Percentiles rank a stretch among this genome's conserved stretches.
Conservation (phyloP, 2,797 vertebrate species). For the Poecilia wingei region DNA sequence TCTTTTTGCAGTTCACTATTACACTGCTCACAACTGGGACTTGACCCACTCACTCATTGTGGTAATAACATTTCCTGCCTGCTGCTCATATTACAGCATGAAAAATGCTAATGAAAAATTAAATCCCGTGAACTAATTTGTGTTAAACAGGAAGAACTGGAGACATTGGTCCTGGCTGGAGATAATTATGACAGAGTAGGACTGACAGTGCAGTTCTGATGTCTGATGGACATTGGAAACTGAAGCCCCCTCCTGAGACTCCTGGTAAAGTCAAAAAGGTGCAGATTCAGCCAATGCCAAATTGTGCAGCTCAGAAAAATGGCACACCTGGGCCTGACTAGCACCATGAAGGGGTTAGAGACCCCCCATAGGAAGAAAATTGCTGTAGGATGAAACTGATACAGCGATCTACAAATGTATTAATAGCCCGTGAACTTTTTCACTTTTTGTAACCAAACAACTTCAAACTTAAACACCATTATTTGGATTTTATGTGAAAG, state of each 20-base stretch:
- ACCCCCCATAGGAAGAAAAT: conserved; percentile 1
- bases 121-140: conserved; percentile 32
- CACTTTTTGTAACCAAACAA: background rate
- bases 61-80: conserved; percentile 23
- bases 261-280: conserved; percentile 40
- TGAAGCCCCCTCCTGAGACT: conserved; percentile 56
- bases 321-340: conserved; percentile 32
- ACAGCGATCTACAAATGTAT: background rate
- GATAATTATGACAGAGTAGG: conserved; percentile 52
- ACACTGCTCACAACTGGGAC: conserved; percentile 5
- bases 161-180: conserved; percentile 41
- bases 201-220: conserved; percentile 39
- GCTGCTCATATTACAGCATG: conserved; percentile 10
- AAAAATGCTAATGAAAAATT: conserved; percentile 26
- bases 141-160: conserved; percentile 48
- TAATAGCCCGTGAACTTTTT: background rate
- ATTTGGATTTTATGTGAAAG: background rate
- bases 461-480: background rate
- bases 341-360: conserved; percentile 28
- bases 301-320: conserved; percentile 66
- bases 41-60: conserved; percentile 16
- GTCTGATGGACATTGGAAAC: conserved; percentile 47
- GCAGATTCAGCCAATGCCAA: conserved; percentile 63
- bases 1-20: conserved; percentile 1
- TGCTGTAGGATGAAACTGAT: conserved; percentile 3